These are phyloP conservation scores for Dendrolimus punctatus DNA, from an alignment of 1,140 invertebrate species.

Conservation along the genomic window DNA sequence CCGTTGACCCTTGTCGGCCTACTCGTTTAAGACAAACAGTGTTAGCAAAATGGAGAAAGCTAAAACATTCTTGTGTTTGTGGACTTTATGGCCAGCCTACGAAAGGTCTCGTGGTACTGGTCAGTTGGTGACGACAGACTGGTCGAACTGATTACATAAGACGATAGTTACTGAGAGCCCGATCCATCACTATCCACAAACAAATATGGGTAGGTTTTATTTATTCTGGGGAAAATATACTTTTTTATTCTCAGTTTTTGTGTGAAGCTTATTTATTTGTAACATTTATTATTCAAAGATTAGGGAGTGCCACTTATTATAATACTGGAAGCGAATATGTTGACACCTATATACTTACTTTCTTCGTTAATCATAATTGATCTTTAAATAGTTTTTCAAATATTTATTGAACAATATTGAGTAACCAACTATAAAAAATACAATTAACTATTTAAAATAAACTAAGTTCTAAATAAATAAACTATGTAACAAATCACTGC, in stretches of 20 bases:
- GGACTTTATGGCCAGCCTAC: background rate
- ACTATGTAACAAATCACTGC: too few relatives aligned
- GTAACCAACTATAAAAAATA: too few relatives aligned
- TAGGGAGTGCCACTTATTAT: too few relatives aligned
- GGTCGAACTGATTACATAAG: slow-evolving; percentile 25
- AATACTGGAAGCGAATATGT: too few relatives aligned
- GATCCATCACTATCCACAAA: slow-evolving; percentile 24
- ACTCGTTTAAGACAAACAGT: slow-evolving; percentile 5
- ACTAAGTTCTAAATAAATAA: too few relatives aligned
- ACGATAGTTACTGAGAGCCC: slow-evolving; percentile 19
- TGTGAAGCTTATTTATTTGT: background rate
- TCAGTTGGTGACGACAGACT: slow-evolving; percentile 6
- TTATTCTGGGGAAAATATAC: slow-evolving; percentile 7
- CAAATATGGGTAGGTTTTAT: slow-evolving; percentile 15
- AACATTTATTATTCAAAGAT: background rate
- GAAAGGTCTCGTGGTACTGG: slow-evolving; percentile 11
- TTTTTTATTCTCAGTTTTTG: background rate
- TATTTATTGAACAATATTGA: too few relatives aligned
- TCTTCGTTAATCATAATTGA: too few relatives aligned
- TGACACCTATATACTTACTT: too few relatives aligned
- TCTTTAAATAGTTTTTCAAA: too few relatives aligned
- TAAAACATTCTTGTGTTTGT: slow-evolving; percentile 1
- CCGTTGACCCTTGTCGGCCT: too few relatives aligned
- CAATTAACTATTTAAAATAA: too few relatives aligned
- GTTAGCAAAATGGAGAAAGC: slow-evolving; percentile 12